phyloP scores from a whole-genome alignment of 2,888 invertebrate species.

The Machimus atricapillus region DNA sequence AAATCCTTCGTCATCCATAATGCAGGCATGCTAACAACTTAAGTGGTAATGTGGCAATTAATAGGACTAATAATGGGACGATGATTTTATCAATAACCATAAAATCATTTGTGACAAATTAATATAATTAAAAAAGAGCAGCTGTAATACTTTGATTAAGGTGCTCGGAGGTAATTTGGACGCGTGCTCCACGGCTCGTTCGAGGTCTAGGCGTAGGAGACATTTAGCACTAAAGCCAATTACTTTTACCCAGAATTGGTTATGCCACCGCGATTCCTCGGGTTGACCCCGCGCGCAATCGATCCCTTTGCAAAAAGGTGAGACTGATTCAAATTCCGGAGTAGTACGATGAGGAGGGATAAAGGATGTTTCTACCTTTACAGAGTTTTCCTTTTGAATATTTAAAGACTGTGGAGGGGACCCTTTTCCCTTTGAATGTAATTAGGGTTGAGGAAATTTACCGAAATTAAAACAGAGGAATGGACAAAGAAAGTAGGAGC shows the following conservation, averaged over 20 bases:
- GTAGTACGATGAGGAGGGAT: neutral
- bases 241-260: neutral
- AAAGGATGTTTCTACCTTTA: conserved; percentile 3
- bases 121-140: conserved; percentile 27
- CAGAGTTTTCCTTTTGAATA: conserved; percentile 19
- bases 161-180: conserved; percentile 9
- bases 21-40: conserved; percentile 9
- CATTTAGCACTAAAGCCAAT: conserved; percentile 20
- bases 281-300: neutral
- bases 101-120: conserved; percentile 30
- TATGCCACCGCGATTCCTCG: neutral
- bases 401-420: neutral
- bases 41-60: conserved; percentile 30
- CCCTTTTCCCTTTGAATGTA: neutral
- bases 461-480: conserved; percentile 20
- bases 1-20: conserved; percentile 19
- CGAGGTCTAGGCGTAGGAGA: neutral
- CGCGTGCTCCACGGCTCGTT: neutral
- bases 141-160: conserved; percentile 19
- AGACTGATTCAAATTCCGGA: neutral
- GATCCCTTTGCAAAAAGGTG: neutral
- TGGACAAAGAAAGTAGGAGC: neutral
- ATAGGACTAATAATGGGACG: conserved; percentile 5
- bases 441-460: conserved; percentile 16
- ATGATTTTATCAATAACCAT: conserved; percentile 28